Base-by-base conservation (phyloP, 2,888 invertebrate genomes). In the Aproaerema taeniolella region DNA sequence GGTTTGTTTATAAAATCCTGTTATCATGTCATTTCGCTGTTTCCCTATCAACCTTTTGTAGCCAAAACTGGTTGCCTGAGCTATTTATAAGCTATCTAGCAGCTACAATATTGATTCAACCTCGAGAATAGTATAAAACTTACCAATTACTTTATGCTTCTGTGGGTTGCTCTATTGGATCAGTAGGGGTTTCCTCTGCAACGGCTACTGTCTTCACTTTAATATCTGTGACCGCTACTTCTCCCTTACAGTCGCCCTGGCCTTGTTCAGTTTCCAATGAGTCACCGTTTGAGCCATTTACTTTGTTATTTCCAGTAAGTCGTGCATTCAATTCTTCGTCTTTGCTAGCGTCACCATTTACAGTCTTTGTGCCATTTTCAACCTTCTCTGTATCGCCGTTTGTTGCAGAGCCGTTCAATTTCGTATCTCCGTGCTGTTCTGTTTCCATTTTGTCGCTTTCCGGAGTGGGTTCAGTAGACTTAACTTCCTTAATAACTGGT, bases 161-260 rank as follows among this genome's bases (percentile, higher is more conserved):
- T 59, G 80, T 81, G 53, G 86, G 81, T 50, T 88, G 87, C 55
- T 88, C 87, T 66, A 77, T 73, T 51, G 74, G 74, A 52, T 80
- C 82, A 32, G 68, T 68, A 47, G 65, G 70, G 10, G 79, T 67
- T 49, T 83, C 83, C 40, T 80, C 86, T n/a, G 82, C 75, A 38
- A 88, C 76, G 28, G n/a, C n/a, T n/a, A 89, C 77, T 46, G 88
- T 80, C 74, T 89, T 89, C 14, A 87, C 85, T 76, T 89, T 89
- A 52, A 89, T 88, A 46, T 89, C 89, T 8, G 70, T 46, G 25
- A 69, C 58, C 39, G 73, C 80, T 1, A 58, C 47, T 33, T 74
- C 76, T 1, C 56, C 48, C 42, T 73, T 75, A 35, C 53, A 68
- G 33, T 86, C 88, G 25, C 74, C 83, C 52, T 82, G 74, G 16